phyloP scores from a whole-genome alignment of 2,888 invertebrate genomes.

The Drosophila sordidula region DNA sequence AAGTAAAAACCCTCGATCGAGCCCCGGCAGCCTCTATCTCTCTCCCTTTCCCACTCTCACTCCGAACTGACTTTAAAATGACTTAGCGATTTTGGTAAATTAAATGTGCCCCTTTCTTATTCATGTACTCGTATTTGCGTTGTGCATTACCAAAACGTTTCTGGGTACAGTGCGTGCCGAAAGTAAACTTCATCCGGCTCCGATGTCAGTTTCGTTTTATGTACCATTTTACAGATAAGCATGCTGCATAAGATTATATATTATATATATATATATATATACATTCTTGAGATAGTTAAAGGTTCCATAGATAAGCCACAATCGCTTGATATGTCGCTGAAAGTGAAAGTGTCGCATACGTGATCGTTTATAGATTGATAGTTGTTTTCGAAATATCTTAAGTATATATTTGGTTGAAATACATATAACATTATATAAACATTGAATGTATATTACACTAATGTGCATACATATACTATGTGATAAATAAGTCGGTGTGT shows the following conservation, averaged over 20 bases:
- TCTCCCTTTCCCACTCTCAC: neutral
- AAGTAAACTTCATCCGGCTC: slow-evolving; percentile 16
- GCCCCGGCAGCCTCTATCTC: neutral
- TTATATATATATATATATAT: no score
- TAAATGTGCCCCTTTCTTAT: slow-evolving; percentile 38
- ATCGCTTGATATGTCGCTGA: neutral
- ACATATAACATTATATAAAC: no score
- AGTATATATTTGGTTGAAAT: neutral
- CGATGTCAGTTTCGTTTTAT: neutral
- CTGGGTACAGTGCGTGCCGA: slow-evolving; percentile 35
- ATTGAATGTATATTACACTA: no score
- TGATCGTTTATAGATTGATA: neutral
- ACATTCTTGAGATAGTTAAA: slow-evolving; percentile 2
- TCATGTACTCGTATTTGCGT: slow-evolving; percentile 10
- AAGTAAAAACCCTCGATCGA: slow-evolving; percentile 18
- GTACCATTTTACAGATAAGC: neutral
- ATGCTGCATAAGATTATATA: neutral
- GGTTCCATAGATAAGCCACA: slow-evolving; percentile 7
- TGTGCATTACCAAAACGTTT: slow-evolving; percentile 21
- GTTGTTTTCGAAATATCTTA: neutral
- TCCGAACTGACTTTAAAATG: slow-evolving; percentile 44
- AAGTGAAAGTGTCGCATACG: neutral
- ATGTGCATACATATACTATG: no score
- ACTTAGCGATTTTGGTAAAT: slow-evolving; percentile 58
- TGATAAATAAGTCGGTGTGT: no score